Evolutionary conservation across 2,113 vertebrate genomes (phyloP).

Genomic region (Clarias magur): DNA sequence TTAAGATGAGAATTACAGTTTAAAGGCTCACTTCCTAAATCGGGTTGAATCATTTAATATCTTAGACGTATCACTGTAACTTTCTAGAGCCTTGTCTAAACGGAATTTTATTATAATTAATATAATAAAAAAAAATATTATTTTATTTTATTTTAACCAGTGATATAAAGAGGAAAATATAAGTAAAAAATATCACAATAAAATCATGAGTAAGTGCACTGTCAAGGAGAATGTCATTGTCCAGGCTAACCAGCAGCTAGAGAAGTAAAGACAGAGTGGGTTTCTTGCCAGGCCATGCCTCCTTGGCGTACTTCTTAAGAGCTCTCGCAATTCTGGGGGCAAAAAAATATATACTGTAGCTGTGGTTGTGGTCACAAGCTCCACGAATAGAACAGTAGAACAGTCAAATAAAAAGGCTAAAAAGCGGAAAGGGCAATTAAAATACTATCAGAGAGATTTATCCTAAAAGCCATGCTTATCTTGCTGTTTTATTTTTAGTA

Average conservation of each 20-base stretch:
- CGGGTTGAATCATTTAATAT: neutral
- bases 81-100: neutral
- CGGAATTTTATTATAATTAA: too few species aligned
- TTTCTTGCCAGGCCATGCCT: constrained; percentile 99
- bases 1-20: neutral
- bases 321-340: too few species aligned
- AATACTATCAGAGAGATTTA: too few species aligned
- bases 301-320: constrained; percentile 95
- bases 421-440: too few species aligned
- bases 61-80: neutral
- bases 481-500: too few species aligned
- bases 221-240: constrained; percentile 29
- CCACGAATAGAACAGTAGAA: too few species aligned
- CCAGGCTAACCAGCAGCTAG: constrained; percentile 66
- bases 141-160: neutral
- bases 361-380: too few species aligned
- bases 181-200: constrained; percentile 28
- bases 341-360: too few species aligned
- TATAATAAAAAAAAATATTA: too few species aligned
- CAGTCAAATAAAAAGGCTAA: too few species aligned
- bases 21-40: neutral
- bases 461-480: too few species aligned
- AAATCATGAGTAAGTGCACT: constrained; percentile 1
- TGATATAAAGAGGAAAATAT: constrained; percentile 16
- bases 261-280: constrained; percentile 95